Base-by-base conservation (phyloP, 2,888 invertebrate genomes). In the Tiliacea citrago region DNA sequence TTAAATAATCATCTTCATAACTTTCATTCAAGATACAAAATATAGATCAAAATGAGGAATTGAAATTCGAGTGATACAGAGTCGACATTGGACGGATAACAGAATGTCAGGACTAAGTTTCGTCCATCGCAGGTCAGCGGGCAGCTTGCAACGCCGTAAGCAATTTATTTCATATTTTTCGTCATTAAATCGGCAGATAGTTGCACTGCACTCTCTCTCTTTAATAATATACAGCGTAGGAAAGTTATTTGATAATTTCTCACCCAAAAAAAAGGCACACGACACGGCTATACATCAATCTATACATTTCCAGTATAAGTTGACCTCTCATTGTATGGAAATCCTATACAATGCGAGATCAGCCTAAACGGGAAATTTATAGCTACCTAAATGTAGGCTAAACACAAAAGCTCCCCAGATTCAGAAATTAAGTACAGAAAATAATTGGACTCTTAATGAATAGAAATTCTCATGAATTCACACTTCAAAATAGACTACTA, bases 401-500 rank as follows among this genome's bases (percentile, higher is more conserved):
- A 6, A 55, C 13, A 7, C 55, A 55, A 39, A 39, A 57, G 13
- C 29, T 49, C n/a, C 62, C 24, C 3, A 3, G 13, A 73, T 9
- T 45, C 35, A 35, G 18, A 79, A 58, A 24, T 45, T 4, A 42
- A 61, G 35, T 16, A 29, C 39, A 55, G 39, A 29, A 53, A 53
- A 72, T 45, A 10, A 62, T 71, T 35, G 0, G 16, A 62, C 21
- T 62, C 49, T 71, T 62, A 76, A 71, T 61, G 21, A 71, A 71
- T 61, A 55, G 16, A 49, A 77, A 42, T 9, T 58, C 55, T 74
- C 42, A 24, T 42, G 35, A 79, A 55, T 51, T 57, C 53, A 18
- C 24, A 61, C 47, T 49, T 74, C 53, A 55, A 75, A 75, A 7
- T 60, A 47, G 2, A 55, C 29, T 51, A 67, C 67, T 62, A 57